These are phyloP conservation scores for Myotis daubentonii DNA, from an alignment of 2,797 vertebrate species.

Conservation along the genomic window DNA sequence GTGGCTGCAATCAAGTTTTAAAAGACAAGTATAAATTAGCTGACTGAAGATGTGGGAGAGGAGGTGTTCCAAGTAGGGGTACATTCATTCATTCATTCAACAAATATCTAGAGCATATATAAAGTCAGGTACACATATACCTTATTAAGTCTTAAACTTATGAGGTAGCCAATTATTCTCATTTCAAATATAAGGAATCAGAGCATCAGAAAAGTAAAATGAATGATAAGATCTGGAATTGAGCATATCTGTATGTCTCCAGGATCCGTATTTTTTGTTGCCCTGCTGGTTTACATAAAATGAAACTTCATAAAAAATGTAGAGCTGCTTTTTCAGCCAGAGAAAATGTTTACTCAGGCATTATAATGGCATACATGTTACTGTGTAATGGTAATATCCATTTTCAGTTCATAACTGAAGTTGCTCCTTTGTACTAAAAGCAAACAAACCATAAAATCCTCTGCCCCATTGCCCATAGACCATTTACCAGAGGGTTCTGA, in stretches of 20 bases:
- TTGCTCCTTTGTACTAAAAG: not conserved
- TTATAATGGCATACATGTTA: not conserved
- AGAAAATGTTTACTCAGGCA: not conserved
- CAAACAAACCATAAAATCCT: not conserved
- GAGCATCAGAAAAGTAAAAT: conserved; percentile 24
- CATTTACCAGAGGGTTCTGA: not conserved
- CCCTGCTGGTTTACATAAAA: not conserved
- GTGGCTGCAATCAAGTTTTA: not conserved
- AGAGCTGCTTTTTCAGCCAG: not conserved
- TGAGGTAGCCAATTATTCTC: not conserved
- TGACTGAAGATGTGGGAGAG: not conserved
- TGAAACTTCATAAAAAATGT: not conserved
- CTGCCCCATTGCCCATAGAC: not conserved
- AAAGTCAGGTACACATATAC: not conserved
- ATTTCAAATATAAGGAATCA: conserved; percentile 3
- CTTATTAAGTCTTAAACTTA: not conserved
- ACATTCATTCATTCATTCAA: not conserved
- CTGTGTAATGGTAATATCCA: conserved; percentile 14
- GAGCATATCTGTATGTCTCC: not conserved
- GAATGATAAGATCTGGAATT: not conserved
- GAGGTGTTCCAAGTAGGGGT: not conserved
- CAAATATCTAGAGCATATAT: not conserved
- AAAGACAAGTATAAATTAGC: not conserved
- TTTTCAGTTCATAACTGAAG: not conserved
- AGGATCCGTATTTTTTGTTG: not conserved